phyloP scores from a whole-genome alignment of 2,888 invertebrate genomes.

The Pyrrhosoma nymphula region DNA sequence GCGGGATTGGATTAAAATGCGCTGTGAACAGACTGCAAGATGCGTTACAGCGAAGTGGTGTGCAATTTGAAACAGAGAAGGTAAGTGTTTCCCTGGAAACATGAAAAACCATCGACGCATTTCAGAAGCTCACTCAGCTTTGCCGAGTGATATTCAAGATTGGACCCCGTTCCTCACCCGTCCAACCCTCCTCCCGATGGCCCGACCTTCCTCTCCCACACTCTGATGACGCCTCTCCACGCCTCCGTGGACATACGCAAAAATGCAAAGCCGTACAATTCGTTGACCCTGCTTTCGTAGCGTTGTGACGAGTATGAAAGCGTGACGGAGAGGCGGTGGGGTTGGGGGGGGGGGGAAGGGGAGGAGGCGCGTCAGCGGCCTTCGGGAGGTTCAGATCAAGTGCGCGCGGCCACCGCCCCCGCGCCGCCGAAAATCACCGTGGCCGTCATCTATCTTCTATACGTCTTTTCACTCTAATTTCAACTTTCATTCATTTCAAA shows the following conservation, averaged over 20 bases:
- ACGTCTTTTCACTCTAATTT: too few relatives aligned
- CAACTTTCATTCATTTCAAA: too few relatives aligned
- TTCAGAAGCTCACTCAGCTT: neutral
- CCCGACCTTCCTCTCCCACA: neutral
- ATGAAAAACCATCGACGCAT: neutral
- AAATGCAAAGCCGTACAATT: conserved; percentile 49
- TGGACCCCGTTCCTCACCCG: neutral
- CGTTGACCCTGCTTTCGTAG: conserved; percentile 54
- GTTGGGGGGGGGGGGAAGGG: neutral
- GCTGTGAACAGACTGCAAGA: too few relatives aligned
- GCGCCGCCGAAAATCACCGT: neutral
- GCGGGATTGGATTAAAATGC: too few relatives aligned
- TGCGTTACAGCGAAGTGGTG: neutral
- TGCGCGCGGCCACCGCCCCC: neutral
- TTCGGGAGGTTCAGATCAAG: conserved; percentile 19
- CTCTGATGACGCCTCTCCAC: neutral
- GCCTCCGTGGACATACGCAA: conserved; percentile 21
- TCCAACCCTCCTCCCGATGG: too few relatives aligned
- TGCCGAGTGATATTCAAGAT: neutral
- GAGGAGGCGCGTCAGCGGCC: neutral
- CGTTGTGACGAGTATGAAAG: conserved; percentile 48
- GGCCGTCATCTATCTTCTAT: neutral
- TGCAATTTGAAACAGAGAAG: neutral
- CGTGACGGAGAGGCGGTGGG: conserved; percentile 33
- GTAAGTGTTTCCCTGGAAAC: neutral